These are phyloP conservation scores for Nomada fabriciana DNA, from an alignment of 2,888 invertebrate genomes.

Conservation along the genomic window DNA sequence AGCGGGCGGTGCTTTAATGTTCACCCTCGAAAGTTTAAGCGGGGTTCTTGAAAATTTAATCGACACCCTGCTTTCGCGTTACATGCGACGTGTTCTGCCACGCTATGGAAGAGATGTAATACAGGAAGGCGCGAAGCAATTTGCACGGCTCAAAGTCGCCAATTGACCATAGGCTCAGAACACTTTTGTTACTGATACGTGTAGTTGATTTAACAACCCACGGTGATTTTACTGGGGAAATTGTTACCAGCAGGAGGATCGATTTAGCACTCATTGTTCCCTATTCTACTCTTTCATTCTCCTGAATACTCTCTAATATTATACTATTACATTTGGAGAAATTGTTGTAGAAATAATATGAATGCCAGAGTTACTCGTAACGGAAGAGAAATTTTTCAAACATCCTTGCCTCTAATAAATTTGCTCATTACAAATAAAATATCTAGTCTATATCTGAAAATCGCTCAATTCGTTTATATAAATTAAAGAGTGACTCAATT, in stretches of 20 bases:
- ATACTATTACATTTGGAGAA: background rate
- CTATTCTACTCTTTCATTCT: background rate
- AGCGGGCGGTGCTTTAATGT: slow-evolving; percentile 19
- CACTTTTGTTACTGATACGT: slow-evolving; percentile 18
- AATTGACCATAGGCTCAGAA: slow-evolving; percentile 1
- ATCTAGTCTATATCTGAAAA: too few relatives aligned
- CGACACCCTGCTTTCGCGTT: background rate
- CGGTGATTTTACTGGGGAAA: slow-evolving; percentile 5
- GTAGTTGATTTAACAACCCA: slow-evolving; percentile 8
- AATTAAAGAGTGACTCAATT: too few relatives aligned
- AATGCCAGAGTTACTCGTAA: background rate
- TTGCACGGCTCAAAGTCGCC: slow-evolving; percentile 19
- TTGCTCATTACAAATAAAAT: too few relatives aligned
- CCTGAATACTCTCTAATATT: background rate
- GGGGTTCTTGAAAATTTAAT: slow-evolving; percentile 49
- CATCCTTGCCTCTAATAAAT: too few relatives aligned
- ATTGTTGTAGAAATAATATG: background rate
- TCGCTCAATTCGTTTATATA: too few relatives aligned
- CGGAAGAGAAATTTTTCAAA: too few relatives aligned
- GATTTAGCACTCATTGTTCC: slow-evolving; percentile 22
- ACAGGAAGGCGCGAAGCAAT: slow-evolving; percentile 30
- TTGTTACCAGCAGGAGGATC: background rate
- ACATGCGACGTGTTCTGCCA: background rate
- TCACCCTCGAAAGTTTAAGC: slow-evolving; percentile 16
- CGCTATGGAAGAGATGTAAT: background rate